Evolutionary conservation across 2,113 vertebrate species (phyloP).

Genomic region (Hemiscyllium ocellatum): DNA sequence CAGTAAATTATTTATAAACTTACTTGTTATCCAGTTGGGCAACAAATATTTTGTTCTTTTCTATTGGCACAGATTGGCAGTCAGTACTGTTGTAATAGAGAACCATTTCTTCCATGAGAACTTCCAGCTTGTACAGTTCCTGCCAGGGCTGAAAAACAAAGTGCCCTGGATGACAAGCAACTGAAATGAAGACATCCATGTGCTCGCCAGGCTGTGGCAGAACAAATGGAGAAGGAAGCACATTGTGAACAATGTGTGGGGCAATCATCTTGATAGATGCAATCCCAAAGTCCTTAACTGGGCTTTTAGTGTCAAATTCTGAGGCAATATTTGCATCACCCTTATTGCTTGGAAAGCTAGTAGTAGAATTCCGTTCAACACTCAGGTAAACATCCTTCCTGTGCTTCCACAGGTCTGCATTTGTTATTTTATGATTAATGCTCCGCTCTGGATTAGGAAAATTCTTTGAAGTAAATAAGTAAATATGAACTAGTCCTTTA

Average conservation of each 20-base stretch:
- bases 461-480: slow-evolving; percentile 68
- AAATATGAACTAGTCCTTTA: slow-evolving; percentile 59
- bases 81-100: slow-evolving; percentile 73
- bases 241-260: slow-evolving; percentile 25
- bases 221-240: slow-evolving; percentile 62
- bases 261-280: slow-evolving; percentile 28
- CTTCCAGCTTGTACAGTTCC: slow-evolving; percentile 77
- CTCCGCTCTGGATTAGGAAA: slow-evolving; percentile 60
- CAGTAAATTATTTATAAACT: slow-evolving; percentile 47
- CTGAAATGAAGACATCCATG: slow-evolving; percentile 78
- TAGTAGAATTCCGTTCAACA: slow-evolving; percentile 42
- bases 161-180: slow-evolving; percentile 85
- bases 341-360: slow-evolving; percentile 26
- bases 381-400: slow-evolving; percentile 82
- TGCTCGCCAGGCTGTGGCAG: slow-evolving; percentile 70
- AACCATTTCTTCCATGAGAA: slow-evolving; percentile 90
- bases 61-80: slow-evolving; percentile 52
- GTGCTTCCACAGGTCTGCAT: slow-evolving; percentile 71
- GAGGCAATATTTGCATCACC: slow-evolving; percentile 33
- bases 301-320: slow-evolving; percentile 17
- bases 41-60: slow-evolving; percentile 76
- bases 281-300: slow-evolving; percentile 9
- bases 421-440: slow-evolving; percentile 71
- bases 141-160: slow-evolving; percentile 88
- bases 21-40: slow-evolving; percentile 85